These are phyloP conservation scores for Notiomystis cincta DNA, from an alignment of 2,113 vertebrate genomes.

Conservation along the genomic window DNA sequence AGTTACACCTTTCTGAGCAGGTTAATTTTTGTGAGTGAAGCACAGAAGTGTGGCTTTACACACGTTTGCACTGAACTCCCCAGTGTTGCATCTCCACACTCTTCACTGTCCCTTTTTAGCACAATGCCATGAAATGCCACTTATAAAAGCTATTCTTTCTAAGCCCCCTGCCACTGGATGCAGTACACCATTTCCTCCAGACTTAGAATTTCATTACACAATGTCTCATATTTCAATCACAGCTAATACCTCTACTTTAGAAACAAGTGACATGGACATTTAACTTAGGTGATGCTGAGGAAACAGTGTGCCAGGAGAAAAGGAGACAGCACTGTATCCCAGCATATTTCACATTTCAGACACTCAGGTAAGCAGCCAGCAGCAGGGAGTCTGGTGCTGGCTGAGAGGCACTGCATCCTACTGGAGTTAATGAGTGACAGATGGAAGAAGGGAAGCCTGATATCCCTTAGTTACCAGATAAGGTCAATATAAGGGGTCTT, in stretches of 20 bases:
- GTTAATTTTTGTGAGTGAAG: neutral
- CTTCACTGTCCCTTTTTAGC: neutral
- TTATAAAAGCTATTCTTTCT: neutral
- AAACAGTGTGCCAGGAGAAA: neutral
- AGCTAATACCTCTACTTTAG: neutral
- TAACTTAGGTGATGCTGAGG: neutral
- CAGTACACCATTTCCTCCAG: neutral
- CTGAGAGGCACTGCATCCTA: neutral
- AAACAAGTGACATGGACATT: neutral
- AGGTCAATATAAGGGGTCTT: neutral
- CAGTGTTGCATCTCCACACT: neutral
- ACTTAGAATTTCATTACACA: neutral
- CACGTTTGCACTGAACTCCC: neutral
- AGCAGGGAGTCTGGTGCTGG: neutral
- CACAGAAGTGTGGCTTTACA: neutral
- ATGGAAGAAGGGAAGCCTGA: neutral
- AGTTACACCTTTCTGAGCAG: neutral
- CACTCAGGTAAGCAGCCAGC: neutral
- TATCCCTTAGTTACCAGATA: fast-evolving
- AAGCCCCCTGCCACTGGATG: neutral
- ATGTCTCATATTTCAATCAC: neutral
- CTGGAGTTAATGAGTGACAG: neutral
- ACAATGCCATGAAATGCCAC: neutral
- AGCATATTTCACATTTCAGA: neutral
- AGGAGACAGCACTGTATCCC: neutral